Conservation (phyloP, 2,797 vertebrate genomes). For the Pseudochaenichthys georgianus region DNA sequence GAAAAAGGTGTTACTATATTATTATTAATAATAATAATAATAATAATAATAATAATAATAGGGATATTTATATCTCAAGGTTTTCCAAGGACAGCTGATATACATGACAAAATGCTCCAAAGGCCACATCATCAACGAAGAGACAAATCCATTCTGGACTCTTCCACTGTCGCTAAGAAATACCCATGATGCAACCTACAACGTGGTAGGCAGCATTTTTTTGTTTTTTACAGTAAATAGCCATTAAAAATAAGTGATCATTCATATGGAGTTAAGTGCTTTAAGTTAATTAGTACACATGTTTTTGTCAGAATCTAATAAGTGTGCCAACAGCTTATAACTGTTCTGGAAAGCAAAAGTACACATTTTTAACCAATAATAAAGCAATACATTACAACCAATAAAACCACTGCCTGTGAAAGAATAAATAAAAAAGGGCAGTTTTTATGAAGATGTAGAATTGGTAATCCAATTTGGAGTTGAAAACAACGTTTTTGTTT, state of each 20-base stretch:
- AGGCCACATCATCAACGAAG: slow-evolving; percentile 11
- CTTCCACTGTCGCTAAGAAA: slow-evolving; percentile 48
- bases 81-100: slow-evolving; percentile 55
- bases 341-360: not conserved
- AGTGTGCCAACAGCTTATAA: not conserved
- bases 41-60: not conserved
- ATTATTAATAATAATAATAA: no score
- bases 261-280: no score
- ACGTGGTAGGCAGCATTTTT: slow-evolving; percentile 51
- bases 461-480: not conserved
- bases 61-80: slow-evolving; percentile 26
- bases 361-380: not conserved
- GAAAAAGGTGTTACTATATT: no score
- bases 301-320: no score
- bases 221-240: not conserved
- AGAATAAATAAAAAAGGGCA: rapidly evolving
- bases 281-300: no score
- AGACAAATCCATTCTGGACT: slow-evolving; percentile 44
- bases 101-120: slow-evolving; percentile 48
- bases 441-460: not conserved
- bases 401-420: not conserved
- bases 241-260: no score
- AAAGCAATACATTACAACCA: not conserved
- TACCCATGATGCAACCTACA: slow-evolving; percentile 6
- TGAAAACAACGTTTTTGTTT: not conserved